Base-by-base conservation (phyloP, 2,888 invertebrate species). In the Brachycybe producta region DNA sequence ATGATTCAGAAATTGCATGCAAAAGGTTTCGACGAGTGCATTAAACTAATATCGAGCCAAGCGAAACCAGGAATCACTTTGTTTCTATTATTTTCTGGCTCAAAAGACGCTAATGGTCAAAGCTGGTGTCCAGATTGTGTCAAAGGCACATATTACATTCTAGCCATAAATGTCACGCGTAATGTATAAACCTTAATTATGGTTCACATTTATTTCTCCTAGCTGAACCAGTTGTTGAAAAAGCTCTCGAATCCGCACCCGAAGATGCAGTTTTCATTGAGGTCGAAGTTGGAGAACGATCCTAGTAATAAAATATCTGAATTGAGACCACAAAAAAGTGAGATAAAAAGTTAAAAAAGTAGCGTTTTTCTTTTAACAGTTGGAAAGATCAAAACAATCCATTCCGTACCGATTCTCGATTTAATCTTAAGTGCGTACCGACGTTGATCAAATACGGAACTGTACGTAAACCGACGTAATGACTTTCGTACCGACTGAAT, bases 71-170 rank as follows among this genome's bases (percentile, higher is more conserved):
- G 70, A 5, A 61, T 66, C 36, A 56, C 64, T 19, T 64, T 74
- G 34, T 65, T 76, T 55, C 68, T 82, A 45, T 74, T 78, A 59
- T 84, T 80, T 62, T 75, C 73, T 57, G 84, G 84, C 19, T 70
- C 75, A 34, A 79, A 79, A 65, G 63, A 73, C 44, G 67, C 73
- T 57, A 57, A 58, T 34, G 87, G 86, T 0, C 66, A 75, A 49
- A 90, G 86, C 65, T 91, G 91, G 91, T 91, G 91, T 62, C 78
- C 81, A 0, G 91, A 91, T 65, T 91, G 91, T 67, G 80, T 81
- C 13, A 74, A 74, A 70, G 85, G 86, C 86, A 74, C 70, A 65
- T 17, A n/a, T 41, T 7, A 7, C 8, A 21, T 23, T 7, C 17
- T 42, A 26, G 17, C 7, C 17, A 21, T 17, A n/a, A 5, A 5